Percentiles rank a stretch among this genome's conserved stretches.
Conservation (phyloP, 2,113 vertebrate genomes). For the Rhynchomys soricoides region DNA sequence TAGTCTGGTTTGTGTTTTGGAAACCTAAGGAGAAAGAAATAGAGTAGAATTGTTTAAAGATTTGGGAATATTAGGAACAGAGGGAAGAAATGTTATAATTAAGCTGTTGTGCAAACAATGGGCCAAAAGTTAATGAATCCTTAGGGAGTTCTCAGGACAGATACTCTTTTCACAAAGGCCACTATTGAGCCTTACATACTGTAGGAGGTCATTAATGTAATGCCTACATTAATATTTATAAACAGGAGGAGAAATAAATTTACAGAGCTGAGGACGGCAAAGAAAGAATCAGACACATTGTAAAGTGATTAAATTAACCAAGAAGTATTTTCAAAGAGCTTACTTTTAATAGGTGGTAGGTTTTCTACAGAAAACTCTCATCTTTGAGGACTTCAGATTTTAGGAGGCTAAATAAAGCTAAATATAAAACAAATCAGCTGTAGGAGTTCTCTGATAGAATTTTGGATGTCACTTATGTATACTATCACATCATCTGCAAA, state of each 20-base stretch:
- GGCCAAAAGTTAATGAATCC: background rate
- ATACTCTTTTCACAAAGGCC: background rate
- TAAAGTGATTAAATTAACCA: background rate
- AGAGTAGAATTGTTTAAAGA: conserved; percentile 12
- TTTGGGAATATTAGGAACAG: background rate
- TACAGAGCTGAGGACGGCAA: background rate
- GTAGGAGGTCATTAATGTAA: background rate
- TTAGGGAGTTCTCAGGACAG: background rate
- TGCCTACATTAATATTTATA: background rate
- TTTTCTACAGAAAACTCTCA: background rate
- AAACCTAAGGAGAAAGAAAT: background rate
- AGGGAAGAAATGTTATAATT: background rate
- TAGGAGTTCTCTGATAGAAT: no score
- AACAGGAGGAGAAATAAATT: background rate
- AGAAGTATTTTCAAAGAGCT: conserved; percentile 13
- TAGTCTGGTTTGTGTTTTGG: background rate
- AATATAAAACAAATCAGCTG: background rate
- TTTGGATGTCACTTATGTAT: no score
- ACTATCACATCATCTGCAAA: no score
- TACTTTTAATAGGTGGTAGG: background rate
- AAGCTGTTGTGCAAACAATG: background rate
- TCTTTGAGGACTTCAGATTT: background rate
- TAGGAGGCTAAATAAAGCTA: background rate
- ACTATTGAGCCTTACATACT: background rate
- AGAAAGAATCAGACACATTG: background rate